Evolutionary conservation across 2,797 vertebrate genomes (phyloP).

Genomic region (Galaxias olidus): DNA sequence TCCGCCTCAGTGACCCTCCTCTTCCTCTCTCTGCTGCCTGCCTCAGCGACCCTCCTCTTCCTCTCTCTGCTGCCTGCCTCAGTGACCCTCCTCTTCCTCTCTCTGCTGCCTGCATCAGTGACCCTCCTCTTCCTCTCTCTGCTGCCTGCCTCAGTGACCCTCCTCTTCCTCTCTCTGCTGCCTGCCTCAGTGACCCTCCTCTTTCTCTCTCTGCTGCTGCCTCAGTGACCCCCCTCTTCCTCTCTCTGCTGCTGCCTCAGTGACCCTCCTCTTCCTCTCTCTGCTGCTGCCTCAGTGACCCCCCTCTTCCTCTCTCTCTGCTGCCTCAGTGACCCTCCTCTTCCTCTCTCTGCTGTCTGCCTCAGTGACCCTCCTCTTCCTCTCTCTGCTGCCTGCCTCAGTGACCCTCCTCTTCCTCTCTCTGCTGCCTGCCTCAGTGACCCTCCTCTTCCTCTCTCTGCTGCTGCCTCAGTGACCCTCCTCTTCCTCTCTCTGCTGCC

Average conservation of each 20-base stretch:
- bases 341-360: not conserved
- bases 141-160: not conserved
- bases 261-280: not conserved
- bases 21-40: no score
- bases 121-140: not conserved
- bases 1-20: no score
- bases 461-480: no score
- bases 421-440: not conserved
- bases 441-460: no score
- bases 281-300: no score
- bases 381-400: not conserved
- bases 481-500: no score
- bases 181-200: not conserved
- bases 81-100: no score
- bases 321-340: not conserved
- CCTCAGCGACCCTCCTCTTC: not conserved
- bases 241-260: no score
- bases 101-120: not conserved
- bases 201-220: not conserved
- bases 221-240: no score
- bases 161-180: not conserved
- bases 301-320: not conserved
- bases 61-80: not conserved
- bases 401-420: not conserved
- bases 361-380: not conserved